Evolutionary conservation across 2,113 vertebrate species (phyloP).

Genomic region (Conger conger): DNA sequence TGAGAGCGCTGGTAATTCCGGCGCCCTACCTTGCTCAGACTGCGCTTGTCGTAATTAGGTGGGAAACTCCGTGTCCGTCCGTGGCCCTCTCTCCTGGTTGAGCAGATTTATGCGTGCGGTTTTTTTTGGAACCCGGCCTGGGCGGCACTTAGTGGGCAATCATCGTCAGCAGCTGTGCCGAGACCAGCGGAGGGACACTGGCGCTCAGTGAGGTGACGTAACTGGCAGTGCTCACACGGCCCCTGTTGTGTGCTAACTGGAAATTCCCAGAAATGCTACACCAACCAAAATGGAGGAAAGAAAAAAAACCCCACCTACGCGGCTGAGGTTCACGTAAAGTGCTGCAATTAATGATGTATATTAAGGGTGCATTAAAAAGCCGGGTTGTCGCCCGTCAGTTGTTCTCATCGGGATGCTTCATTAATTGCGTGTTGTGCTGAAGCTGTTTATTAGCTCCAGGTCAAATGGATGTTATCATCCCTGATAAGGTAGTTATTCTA

Average conservation of each 20-base stretch:
- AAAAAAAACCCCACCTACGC: neutral
- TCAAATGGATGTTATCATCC: neutral
- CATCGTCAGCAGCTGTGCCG: slow-evolving; percentile 7
- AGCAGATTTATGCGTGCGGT: neutral
- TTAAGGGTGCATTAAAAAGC: no score
- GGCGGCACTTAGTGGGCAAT: neutral
- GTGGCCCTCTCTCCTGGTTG: neutral
- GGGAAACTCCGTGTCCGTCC: neutral
- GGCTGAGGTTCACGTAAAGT: neutral
- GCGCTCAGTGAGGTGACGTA: neutral
- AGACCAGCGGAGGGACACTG: neutral
- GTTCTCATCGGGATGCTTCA: neutral
- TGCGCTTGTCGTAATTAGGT: neutral
- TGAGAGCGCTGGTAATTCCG: neutral
- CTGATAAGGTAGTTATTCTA: neutral
- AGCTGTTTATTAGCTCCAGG: neutral
- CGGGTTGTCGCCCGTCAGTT: no score
- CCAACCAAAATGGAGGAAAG: no score
- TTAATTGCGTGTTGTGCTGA: neutral
- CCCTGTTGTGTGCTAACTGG: neutral
- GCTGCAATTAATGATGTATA: neutral
- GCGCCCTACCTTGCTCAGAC: neutral
- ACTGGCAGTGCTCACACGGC: neutral
- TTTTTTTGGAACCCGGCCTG: neutral
- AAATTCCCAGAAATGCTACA: no score